Evolutionary conservation across 2,797 vertebrate genomes (phyloP), one percentile per base, ranked within the genome.

Genomic region (Danio jaintianensis): DNA sequence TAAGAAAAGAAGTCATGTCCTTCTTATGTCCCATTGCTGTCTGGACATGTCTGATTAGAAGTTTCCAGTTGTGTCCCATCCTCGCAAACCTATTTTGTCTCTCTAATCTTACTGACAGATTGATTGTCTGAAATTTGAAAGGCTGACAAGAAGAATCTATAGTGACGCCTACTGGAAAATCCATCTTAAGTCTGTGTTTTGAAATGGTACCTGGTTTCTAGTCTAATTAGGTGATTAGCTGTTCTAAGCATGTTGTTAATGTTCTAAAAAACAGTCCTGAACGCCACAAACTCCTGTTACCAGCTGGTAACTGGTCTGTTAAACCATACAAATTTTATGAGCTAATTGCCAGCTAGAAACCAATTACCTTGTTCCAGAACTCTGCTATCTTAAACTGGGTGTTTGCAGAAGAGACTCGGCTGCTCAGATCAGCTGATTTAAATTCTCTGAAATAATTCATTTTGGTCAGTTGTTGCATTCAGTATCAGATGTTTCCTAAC

Each of bases 41-140:
- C 52, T 18, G 16, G 22, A 62, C 56, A 18, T 48, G 22, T 50
- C 61, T 59, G 15, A 73, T 69, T 53, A 68, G 50, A 22, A 50
- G 48, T 45, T 38, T 58, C 20, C 50, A 72, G 38, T 58, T 53
- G 47, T 69, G 79, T 62, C 18, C 4, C 18, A 4, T 67, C 4
- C 20, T 42, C 53, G 74, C 63, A 47, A 47, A 42, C 16, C 43
- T 7, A n/a, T 69, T 68, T 68, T 20, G 20, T 75, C 47, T 74
- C 13, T 63, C 36, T 63, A n/a, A 43, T 79, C 68, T 77, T 59
- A 50, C 63, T 83, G 18, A 76, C 38, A 84, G 45, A 82, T 12
- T 9, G n/a, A 42, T 61, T 61, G 22, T 52, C 5, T 16, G 43
- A 53, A 56, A 50, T 62, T 71, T 72, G 47, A 67, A 52, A 63